Base-by-base conservation (phyloP, 2,113 vertebrate species). In the Chunga burmeisteri region DNA sequence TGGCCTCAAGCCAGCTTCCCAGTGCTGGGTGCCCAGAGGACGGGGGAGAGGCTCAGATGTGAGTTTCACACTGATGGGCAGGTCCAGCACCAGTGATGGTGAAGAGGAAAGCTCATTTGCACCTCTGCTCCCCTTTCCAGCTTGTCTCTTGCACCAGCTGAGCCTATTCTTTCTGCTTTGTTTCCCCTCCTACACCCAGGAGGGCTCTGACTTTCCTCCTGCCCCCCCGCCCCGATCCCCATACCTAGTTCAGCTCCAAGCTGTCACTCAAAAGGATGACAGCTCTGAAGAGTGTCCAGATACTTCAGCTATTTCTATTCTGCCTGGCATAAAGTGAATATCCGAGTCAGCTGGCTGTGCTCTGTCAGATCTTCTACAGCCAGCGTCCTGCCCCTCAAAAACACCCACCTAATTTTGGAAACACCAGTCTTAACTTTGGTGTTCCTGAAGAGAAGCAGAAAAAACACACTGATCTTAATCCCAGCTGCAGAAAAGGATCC, bases 231-330 rank as follows among this genome's bases (percentile, higher is more conserved):
- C 46, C 38, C 30, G 56, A 26, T 93, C 49, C 56, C 77, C n/a
- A 11, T 32, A 56, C 15, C 7, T n/a, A 85, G 49, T 16, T 95
- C 70, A 85, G 84, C 70, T 94, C 89, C 90, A 91, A 90, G 66
- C 65, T 91, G 95, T 80, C 89, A 71, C 79, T 96, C 93, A 78
- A 44, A 80, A 68, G 42, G 66, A 47, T 78, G 84, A 93, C 85
- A 94, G 81, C 87, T 93, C 81, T 90, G 84, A 96, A 96, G 85
- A 90, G 20, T 4, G 8, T 85, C 94, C 95, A 97, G 89, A 96
- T 96, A 94, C 91, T 96, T 91, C 78, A 95, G 84, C 94, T 97
- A 91, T 94, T 97, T 96, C 94, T 93, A 70, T 94, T 93, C 94
- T 83, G 94, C 89, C 67, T 87, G 74, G 79, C 93, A 95, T 88